phyloP scores from a whole-genome alignment of 2,888 invertebrate species.

The Catocala fraxini region DNA sequence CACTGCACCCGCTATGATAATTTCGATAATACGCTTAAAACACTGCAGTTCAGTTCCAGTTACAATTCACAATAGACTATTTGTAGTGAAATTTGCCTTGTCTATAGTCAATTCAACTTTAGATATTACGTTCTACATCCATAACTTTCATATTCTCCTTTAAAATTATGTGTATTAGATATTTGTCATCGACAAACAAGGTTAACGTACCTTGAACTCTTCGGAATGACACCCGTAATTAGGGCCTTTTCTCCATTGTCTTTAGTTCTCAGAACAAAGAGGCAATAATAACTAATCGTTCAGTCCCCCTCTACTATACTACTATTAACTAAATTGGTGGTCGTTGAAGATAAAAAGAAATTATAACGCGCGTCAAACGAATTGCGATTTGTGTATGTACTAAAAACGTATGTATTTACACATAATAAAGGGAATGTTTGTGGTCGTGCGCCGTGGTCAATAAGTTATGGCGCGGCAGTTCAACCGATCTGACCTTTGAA shows the following conservation, averaged over 20 bases:
- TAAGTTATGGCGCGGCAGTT: constrained; percentile 57
- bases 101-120: constrained; percentile 20
- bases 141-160: constrained; percentile 15
- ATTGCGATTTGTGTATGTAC: not conserved
- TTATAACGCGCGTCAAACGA: constrained; percentile 3
- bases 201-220: constrained; percentile 63
- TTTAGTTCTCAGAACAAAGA: constrained; percentile 67
- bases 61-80: constrained; percentile 58
- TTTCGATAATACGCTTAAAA: constrained; percentile 60
- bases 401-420: constrained; percentile 19
- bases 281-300: constrained; percentile 72
- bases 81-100: constrained; percentile 41
- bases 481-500: constrained; percentile 67
- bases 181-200: constrained; percentile 41
- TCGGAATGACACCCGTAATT: constrained; percentile 67
- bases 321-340: constrained; percentile 71
- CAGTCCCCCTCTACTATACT: constrained; percentile 59
- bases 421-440: constrained; percentile 36
- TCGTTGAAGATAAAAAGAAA: constrained; percentile 38
- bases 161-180: constrained; percentile 14
- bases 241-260: constrained; percentile 73
- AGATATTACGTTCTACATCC: constrained; percentile 14
- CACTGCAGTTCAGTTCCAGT: constrained; percentile 53
- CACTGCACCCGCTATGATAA: constrained; percentile 60
- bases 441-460: constrained; percentile 49